A percentile compares a stretch with the other conserved stretches of the same genome.
These are phyloP conservation scores for Athripsodes cinereus DNA, from an alignment of 2,888 invertebrate genomes.

Conservation along the genomic window DNA sequence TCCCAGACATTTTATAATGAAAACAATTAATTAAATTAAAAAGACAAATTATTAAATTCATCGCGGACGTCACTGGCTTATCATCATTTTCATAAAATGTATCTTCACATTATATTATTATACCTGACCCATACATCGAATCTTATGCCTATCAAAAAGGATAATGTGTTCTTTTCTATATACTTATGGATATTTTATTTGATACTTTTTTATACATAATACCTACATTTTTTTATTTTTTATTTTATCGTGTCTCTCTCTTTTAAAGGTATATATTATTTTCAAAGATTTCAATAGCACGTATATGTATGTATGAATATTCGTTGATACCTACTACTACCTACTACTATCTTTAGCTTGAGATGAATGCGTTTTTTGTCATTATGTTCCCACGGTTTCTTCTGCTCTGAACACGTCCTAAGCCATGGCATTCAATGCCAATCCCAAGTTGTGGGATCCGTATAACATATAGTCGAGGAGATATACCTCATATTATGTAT, in stretches of 20 bases:
- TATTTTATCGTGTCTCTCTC: not conserved
- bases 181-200: slow-evolving; percentile 8
- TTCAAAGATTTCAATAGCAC: too few species aligned
- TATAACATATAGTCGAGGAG: slow-evolving; percentile 2
- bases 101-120: slow-evolving; percentile 9
- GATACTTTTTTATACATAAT: too few species aligned
- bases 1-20: too few species aligned
- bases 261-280: not conserved
- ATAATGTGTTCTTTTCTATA: slow-evolving; percentile 24
- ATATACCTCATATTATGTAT: not conserved
- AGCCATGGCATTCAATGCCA: slow-evolving; percentile 4
- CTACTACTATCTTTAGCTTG: slow-evolving; percentile 6
- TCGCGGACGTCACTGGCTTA: slow-evolving; percentile 7
- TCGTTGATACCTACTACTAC: too few species aligned
- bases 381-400: slow-evolving; percentile 26
- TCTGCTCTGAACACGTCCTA: slow-evolving; percentile 1
- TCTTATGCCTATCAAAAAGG: slow-evolving; percentile 25
- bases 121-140: slow-evolving; percentile 16
- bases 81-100: slow-evolving; percentile 12
- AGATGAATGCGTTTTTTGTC: slow-evolving; percentile 26
- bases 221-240: not conserved
- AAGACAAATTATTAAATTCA: not conserved
- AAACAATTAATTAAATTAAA: too few species aligned
- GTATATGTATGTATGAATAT: too few species aligned
- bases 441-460: slow-evolving; percentile 4